These are phyloP conservation scores for Dicranocentrus wangi DNA, from an alignment of 2,888 invertebrate genomes.

Conservation along the genomic window DNA sequence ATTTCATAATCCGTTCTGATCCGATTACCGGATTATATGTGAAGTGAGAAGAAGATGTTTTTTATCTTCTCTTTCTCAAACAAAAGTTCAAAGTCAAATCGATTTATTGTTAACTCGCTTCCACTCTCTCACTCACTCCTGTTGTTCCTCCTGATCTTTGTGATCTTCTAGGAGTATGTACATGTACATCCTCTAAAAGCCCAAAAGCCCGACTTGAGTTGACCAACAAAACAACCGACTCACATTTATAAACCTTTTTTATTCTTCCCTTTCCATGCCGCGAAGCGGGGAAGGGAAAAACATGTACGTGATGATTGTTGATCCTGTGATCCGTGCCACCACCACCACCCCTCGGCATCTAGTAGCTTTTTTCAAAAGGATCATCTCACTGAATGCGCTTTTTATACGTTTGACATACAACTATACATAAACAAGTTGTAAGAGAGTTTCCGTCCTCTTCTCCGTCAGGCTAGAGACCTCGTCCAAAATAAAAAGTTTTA, in stretches of 20 bases:
- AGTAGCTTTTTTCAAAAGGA: background rate
- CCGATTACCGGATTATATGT: constrained; percentile 33
- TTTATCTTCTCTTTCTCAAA: constrained; percentile 5
- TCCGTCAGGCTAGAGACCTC: no score
- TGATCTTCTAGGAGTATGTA: background rate
- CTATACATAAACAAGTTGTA: constrained; percentile 14
- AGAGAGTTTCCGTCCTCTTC: constrained; percentile 11
- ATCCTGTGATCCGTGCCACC: background rate
- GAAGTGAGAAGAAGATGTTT: constrained; percentile 3
- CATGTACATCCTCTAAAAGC: background rate
- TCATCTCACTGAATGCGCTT: background rate
- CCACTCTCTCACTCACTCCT: background rate
- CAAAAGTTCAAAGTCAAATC: constrained; percentile 19
- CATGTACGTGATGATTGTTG: constrained; percentile 24
- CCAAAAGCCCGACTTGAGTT: background rate
- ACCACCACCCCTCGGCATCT: background rate
- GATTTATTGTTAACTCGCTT: background rate
- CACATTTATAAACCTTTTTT: background rate
- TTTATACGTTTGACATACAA: constrained; percentile 28
- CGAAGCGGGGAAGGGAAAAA: no score
- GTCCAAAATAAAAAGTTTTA: no score
- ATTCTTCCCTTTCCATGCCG: no score
- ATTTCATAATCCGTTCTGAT: constrained; percentile 27
- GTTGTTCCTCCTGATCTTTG: background rate
- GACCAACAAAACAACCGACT: background rate